Evolutionary conservation across 2,113 vertebrate species (phyloP), one percentile per base, ranked within the genome.

Genomic region (Bos javanicus): DNA sequence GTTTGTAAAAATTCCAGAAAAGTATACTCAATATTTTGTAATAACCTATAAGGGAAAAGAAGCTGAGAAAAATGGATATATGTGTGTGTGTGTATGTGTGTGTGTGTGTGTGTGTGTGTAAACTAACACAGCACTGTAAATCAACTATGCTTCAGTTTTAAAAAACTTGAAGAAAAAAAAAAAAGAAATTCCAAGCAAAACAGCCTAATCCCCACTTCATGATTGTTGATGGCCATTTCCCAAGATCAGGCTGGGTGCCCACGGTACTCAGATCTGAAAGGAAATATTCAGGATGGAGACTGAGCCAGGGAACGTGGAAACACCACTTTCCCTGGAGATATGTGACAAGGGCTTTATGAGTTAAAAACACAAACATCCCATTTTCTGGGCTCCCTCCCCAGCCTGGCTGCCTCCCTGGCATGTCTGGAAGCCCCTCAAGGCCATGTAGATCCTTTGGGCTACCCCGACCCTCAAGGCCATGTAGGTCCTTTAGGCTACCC

Each of bases 361-460:
- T 78, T 25, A 46, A 81, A 95, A 95, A 28, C 28, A 60, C 64
- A 39, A 46, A 54, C 1, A 23, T 43, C 43, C 46, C 7, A 5
- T 17, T 48, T 91, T 76, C 52, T 14, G 80, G 87, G 21, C 33
- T 85, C 28, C 43, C 36, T 56, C 71, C 25, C 26, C 33, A 60
- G 4, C 14, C 43, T 39, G 50, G 33, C 86, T 57, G 15, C 78
- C 39, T 82, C 13, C 13, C 9, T 33, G 33, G 25, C 11, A 19
- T 28, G 16, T 81, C 33, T 81, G 3, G 59, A 57, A 82, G 17
- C 12, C 21, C n/a, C 30, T 9, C 15, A 15, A n/a, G 26, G 46
- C 36, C 12, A 0, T 0, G 3, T 16, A 2, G 11, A 7, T 52
- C 36, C 19, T 46, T 71, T 50, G 64, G 23, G 39, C n/a, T 6